These are phyloP conservation scores for Drosophila prolongata DNA, from an alignment of 2,888 invertebrate genomes.

Conservation along the genomic window DNA sequence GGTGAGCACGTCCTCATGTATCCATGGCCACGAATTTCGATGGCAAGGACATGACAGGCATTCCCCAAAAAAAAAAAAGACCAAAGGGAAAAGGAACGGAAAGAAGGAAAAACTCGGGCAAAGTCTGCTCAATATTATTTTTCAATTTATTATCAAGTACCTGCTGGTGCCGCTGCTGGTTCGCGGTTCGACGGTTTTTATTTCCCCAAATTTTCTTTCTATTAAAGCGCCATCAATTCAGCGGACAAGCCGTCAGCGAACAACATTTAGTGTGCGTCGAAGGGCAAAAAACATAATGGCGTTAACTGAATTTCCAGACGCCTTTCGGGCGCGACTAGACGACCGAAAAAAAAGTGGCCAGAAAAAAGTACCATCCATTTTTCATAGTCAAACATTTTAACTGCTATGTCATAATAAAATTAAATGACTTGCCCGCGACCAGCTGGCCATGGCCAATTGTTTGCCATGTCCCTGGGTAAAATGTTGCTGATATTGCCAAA, in stretches of 20 bases:
- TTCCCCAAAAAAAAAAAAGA: constrained; percentile 5
- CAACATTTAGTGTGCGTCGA: constrained; percentile 48
- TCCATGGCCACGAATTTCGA: constrained; percentile 18
- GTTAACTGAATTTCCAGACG: constrained; percentile 54
- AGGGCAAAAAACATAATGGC: constrained; percentile 45
- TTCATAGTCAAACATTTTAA: constrained; percentile 55
- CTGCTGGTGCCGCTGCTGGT: constrained; percentile 46
- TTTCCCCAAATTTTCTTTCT: constrained; percentile 49
- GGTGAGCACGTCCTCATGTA: constrained; percentile 42
- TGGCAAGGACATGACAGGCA: constrained; percentile 27
- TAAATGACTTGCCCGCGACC: constrained; percentile 53
- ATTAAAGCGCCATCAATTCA: constrained; percentile 63
- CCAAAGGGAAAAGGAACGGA: constrained; percentile 2
- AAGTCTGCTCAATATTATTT: constrained; percentile 68
- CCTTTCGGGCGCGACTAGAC: constrained; percentile 22
- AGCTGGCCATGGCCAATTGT: constrained; percentile 31
- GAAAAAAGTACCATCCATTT: constrained; percentile 55
- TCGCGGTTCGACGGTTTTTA: constrained; percentile 51
- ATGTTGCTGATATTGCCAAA: constrained; percentile 12
- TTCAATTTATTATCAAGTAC: constrained; percentile 73
- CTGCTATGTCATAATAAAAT: constrained; percentile 72
- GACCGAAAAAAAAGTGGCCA: constrained; percentile 26
- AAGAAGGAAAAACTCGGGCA: constrained; percentile 18
- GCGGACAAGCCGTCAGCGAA: constrained; percentile 32
- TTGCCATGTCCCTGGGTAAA: constrained; percentile 21